Percentiles rank a stretch among this genome's conserved stretches.
phyloP scores from a whole-genome alignment of 1,140 invertebrate genomes.

The Palaemon carinicauda region DNA sequence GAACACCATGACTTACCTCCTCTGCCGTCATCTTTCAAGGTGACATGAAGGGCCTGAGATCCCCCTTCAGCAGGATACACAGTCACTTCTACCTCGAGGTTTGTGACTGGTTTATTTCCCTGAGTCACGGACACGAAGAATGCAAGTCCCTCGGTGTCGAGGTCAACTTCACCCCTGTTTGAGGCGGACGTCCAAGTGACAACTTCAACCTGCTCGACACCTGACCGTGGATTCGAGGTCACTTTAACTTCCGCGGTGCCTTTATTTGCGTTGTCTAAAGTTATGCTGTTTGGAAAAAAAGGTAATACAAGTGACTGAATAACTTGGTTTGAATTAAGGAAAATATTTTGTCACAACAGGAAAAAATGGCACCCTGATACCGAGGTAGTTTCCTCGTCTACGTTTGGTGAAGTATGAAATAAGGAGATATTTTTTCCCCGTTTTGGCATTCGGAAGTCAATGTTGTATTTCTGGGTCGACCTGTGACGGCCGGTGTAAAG shows the following conservation, averaged over 20 bases:
- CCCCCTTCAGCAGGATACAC: not conserved
- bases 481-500: too few relatives aligned
- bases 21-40: not conserved
- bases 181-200: not conserved
- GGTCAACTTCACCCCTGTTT: not conserved
- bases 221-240: not conserved
- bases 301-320: not conserved
- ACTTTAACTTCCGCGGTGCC: not conserved
- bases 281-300: not conserved
- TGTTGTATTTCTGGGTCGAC: too few relatives aligned
- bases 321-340: not conserved
- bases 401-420: not conserved
- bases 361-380: not conserved
- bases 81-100: not conserved
- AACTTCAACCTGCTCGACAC: not conserved
- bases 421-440: not conserved
- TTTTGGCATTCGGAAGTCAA: too few relatives aligned
- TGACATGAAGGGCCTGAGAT: not conserved
- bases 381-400: not conserved
- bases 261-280: not conserved
- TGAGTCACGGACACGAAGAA: not conserved
- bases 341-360: not conserved
- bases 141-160: not conserved
- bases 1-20: not conserved
- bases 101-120: not conserved